A percentile compares a stretch with the other conserved stretches of the same genome.
These are phyloP conservation scores for Microplitis manilae DNA, from an alignment of 2,888 invertebrate genomes.

Conservation along the genomic window DNA sequence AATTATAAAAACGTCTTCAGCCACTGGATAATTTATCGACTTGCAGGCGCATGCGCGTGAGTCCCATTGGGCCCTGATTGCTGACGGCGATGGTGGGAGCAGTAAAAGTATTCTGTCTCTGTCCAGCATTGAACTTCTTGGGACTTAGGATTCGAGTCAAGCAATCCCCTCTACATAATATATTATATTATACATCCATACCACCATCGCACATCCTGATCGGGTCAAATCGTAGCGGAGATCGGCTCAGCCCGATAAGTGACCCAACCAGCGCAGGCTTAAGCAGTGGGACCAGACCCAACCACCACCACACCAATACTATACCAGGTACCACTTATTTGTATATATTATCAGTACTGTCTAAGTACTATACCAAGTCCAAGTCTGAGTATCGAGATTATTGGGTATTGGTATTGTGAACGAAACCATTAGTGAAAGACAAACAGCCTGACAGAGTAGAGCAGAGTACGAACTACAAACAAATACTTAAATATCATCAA, in stretches of 20 bases:
- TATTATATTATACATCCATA: too few species aligned
- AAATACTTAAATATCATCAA: neutral
- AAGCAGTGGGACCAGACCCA: neutral
- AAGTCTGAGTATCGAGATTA: neutral
- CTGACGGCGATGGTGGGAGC: neutral
- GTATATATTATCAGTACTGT: neutral
- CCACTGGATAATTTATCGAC: neutral
- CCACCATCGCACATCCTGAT: slow-evolving; percentile 29
- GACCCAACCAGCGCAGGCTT: slow-evolving; percentile 41
- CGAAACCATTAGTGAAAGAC: neutral
- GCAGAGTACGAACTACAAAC: neutral
- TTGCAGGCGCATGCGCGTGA: neutral
- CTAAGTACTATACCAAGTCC: too few species aligned
- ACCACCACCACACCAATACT: neutral
- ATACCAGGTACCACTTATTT: neutral
- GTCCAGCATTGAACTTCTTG: too few species aligned
- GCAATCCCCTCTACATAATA: neutral
- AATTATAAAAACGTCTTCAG: neutral
- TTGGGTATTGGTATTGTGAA: neutral
- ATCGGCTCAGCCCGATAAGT: slow-evolving; percentile 50
- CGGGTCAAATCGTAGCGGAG: slow-evolving; percentile 52
- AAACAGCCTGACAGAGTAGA: too few species aligned
- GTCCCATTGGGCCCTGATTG: too few species aligned
- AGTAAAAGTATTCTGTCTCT: slow-evolving; percentile 1
- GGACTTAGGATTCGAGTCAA: neutral